Conservation (phyloP, 2,888 invertebrate genomes). For the Sphaerophoria taeniata region DNA sequence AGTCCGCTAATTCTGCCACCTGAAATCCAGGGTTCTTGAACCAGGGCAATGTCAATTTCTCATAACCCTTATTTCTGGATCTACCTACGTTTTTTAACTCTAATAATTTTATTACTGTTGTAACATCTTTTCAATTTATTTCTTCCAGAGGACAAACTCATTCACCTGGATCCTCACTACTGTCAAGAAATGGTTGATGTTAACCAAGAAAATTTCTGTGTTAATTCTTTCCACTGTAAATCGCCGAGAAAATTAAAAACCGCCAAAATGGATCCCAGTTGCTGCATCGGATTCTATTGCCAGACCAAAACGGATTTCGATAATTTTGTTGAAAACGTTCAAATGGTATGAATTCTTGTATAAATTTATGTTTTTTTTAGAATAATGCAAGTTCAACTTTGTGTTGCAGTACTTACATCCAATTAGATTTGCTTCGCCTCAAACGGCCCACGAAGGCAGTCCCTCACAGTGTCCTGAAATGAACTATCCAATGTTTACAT, state of each 20-base stretch:
- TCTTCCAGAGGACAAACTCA: conserved; percentile 90
- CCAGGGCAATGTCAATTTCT: too few relatives aligned
- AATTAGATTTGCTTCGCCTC: conserved; percentile 79
- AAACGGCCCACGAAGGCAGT: conserved; percentile 71
- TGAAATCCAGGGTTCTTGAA: too few relatives aligned
- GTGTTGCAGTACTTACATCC: conserved; percentile 84
- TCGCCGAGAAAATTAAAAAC: conserved; percentile 93
- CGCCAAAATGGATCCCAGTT: conserved; percentile 95
- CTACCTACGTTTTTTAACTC: too few relatives aligned
- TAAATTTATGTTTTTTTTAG: neutral
- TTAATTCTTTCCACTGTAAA: conserved; percentile 92
- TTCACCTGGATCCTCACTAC: conserved; percentile 97
- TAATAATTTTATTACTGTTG: too few relatives aligned
- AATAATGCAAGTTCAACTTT: conserved; percentile 53
- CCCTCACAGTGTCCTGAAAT: conserved; percentile 82
- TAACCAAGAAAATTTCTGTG: conserved; percentile 89
- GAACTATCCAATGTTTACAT: conserved; percentile 91
- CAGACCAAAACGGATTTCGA: conserved; percentile 90
- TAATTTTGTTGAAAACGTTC: conserved; percentile 88
- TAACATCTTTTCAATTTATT: neutral
- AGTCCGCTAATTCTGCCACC: too few relatives aligned
- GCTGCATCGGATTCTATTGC: conserved; percentile 95
- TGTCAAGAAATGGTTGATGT: conserved; percentile 96
- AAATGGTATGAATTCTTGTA: conserved; percentile 83
- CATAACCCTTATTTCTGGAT: too few relatives aligned